Percentiles rank a stretch among this genome's conserved stretches.
phyloP scores from a whole-genome alignment of 2,113 vertebrate genomes.

The Otus sunia region DNA sequence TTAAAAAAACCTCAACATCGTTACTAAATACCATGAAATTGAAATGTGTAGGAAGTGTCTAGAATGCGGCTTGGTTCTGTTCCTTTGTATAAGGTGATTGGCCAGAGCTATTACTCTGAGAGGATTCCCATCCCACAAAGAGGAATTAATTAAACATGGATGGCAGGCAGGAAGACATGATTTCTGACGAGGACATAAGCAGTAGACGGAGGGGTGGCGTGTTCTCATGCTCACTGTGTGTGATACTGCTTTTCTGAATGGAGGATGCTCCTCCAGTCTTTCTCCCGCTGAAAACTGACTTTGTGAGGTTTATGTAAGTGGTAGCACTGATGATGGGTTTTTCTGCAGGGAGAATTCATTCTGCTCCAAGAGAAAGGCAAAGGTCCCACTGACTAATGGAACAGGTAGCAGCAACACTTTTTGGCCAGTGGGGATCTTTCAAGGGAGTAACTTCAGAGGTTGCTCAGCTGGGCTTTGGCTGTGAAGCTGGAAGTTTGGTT shows the following conservation, averaged over 20 bases:
- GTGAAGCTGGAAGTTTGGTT: not conserved
- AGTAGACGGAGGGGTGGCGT: rapidly evolving
- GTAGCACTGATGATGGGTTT: not conserved
- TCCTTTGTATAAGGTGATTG: not conserved
- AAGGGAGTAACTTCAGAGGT: not conserved
- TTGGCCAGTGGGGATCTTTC: not conserved
- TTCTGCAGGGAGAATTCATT: not conserved
- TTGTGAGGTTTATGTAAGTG: rapidly evolving
- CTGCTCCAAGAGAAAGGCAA: not conserved
- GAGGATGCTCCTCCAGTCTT: not conserved
- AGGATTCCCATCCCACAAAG: not conserved
- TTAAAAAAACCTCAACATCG: rapidly evolving
- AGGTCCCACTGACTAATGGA: not conserved
- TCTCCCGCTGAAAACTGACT: not conserved
- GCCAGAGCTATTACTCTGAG: not conserved
- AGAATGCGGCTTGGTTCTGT: not conserved
- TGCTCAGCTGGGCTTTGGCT: not conserved
- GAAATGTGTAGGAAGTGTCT: not conserved
- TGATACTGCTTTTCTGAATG: not conserved
- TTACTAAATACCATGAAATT: not conserved
- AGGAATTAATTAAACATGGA: not conserved
- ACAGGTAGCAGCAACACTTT: not conserved
- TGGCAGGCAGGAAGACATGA: not conserved
- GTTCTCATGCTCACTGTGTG: not conserved
- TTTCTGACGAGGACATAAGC: not conserved